These are phyloP conservation scores for Cosmorhoe ocellata DNA, from an alignment of 2,888 invertebrate genomes.

Conservation along the genomic window DNA sequence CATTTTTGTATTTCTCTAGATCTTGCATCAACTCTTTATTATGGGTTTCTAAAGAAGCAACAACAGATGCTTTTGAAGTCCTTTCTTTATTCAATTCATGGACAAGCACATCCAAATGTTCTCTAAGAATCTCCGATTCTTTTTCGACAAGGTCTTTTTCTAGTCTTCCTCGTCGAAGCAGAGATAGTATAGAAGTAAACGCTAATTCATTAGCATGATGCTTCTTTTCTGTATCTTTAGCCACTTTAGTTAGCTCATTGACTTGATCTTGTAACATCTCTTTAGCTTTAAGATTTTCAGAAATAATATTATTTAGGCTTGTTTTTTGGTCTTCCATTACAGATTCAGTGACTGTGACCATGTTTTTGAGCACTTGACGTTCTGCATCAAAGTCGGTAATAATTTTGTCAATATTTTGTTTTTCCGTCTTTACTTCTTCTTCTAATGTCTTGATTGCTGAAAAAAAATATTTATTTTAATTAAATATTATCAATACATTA, in stretches of 20 bases:
- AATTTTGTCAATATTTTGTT: conserved; percentile 53
- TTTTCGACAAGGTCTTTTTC: conserved; percentile 32
- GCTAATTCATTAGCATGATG: conserved; percentile 41
- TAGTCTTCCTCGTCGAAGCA: conserved; percentile 35
- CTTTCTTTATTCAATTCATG: conserved; percentile 35
- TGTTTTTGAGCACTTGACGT: conserved; percentile 57
- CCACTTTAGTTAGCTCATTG: conserved; percentile 30
- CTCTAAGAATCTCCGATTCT: conserved; percentile 30
- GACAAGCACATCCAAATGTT: conserved; percentile 31
- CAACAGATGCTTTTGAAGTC: conserved; percentile 21
- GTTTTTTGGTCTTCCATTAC: conserved; percentile 64
- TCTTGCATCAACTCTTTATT: conserved; percentile 32
- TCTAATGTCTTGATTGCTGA: conserved; percentile 40
- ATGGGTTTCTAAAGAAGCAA: conserved; percentile 36
- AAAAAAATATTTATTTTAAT: not conserved
- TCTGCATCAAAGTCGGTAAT: conserved; percentile 61
- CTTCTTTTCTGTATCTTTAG: conserved; percentile 35
- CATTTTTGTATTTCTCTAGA: conserved; percentile 40
- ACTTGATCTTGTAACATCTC: conserved; percentile 46
- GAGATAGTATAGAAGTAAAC: conserved; percentile 33
- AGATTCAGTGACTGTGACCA: conserved; percentile 64
- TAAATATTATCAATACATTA: not conserved
- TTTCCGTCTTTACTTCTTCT: conserved; percentile 50
- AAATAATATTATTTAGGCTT: conserved; percentile 46
- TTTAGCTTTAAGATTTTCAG: conserved; percentile 45